phyloP scores from a whole-genome alignment of 2,113 vertebrate genomes.

The Hiodon tergisus region DNA sequence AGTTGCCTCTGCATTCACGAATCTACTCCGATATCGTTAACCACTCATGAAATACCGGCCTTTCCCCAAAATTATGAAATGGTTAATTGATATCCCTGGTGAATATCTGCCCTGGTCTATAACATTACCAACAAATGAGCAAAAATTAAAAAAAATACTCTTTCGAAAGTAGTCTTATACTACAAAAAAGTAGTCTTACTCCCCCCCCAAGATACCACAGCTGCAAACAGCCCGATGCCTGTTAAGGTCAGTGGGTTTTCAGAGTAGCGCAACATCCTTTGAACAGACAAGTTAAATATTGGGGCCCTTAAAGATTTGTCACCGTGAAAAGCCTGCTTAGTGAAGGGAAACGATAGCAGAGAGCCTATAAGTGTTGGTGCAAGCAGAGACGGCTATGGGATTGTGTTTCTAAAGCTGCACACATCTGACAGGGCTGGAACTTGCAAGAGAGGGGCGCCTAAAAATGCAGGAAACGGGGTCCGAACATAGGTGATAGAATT shows the following conservation, averaged over 20 bases:
- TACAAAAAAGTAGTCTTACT: too few species aligned
- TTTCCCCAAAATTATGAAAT: not conserved
- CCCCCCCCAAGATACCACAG: too few species aligned
- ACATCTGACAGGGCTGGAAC: not conserved
- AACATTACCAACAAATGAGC: not conserved
- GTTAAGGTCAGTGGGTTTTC: conserved; percentile 24
- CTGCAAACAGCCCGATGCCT: not conserved
- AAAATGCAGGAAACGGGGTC: not conserved
- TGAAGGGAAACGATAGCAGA: not conserved
- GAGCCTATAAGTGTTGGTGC: not conserved
- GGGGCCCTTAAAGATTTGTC: not conserved
- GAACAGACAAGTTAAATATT: conserved; percentile 8
- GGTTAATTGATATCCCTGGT: not conserved
- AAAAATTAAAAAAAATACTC: not conserved
- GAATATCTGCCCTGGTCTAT: not conserved
- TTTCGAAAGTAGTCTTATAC: not conserved
- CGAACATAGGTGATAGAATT: too few species aligned
- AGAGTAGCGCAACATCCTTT: not conserved
- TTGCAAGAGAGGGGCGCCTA: not conserved
- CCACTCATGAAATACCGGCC: too few species aligned
- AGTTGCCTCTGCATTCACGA: too few species aligned
- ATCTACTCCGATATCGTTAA: too few species aligned
- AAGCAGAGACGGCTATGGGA: not conserved
- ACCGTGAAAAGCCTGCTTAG: not conserved
- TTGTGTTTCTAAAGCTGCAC: not conserved